Conservation (phyloP, 1,140 invertebrate genomes). For the Cyphomyrmex costatus region DNA sequence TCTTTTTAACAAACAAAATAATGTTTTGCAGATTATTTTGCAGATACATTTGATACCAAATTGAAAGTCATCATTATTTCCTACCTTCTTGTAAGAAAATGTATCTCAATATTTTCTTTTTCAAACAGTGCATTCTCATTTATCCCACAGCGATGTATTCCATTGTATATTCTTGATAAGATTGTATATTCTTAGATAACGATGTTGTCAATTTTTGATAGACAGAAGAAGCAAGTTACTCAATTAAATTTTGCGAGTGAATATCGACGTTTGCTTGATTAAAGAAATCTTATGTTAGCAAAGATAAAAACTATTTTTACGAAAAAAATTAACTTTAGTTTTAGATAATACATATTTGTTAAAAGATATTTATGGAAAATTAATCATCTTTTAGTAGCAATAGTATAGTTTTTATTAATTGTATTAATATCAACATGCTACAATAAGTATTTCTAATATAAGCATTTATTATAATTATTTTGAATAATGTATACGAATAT, state of each 20-base stretch:
- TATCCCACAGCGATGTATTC: neutral
- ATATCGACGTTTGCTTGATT: slow-evolving; percentile 8
- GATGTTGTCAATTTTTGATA: slow-evolving; percentile 20
- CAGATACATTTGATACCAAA: neutral
- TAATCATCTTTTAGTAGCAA: neutral
- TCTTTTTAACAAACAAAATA: neutral
- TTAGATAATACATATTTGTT: slow-evolving; percentile 7
- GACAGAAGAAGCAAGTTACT: slow-evolving; percentile 17
- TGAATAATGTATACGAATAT: slow-evolving; percentile 2
- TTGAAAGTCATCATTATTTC: slow-evolving; percentile 5
- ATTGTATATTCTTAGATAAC: slow-evolving; percentile 16
- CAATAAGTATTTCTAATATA: slow-evolving; percentile 1
- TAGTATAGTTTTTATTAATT: neutral
- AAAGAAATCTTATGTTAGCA: neutral
- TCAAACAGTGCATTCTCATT: slow-evolving; percentile 14
- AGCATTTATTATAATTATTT: neutral
- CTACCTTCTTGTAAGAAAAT: neutral
- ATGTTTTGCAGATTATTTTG: slow-evolving; percentile 30
- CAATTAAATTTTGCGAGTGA: slow-evolving; percentile 2
- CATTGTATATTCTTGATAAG: neutral
- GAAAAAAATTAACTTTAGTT: neutral
- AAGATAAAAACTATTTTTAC: neutral
- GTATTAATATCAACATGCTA: neutral
- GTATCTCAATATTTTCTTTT: neutral
- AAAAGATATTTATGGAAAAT: neutral